Conservation (phyloP, 2,113 vertebrate genomes). For the Eretmochelys imbricata region DNA sequence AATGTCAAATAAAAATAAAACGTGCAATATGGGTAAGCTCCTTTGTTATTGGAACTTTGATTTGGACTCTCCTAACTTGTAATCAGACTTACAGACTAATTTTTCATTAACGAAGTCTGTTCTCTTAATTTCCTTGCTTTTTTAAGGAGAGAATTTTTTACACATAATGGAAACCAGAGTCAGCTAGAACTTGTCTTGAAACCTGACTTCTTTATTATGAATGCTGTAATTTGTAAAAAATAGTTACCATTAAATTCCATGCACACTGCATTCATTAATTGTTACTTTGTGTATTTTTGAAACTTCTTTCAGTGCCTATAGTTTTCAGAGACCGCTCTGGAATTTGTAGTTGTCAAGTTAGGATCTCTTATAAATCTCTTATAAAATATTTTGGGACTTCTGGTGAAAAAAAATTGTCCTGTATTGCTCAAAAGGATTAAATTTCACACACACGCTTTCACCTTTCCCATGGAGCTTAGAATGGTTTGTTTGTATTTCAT, state of each 20-base stretch:
- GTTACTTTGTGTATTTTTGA: not conserved
- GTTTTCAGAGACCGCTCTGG: not conserved
- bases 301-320: not conserved
- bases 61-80: not conserved
- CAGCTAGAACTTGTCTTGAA: not conserved
- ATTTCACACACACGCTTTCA: not conserved
- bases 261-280: not conserved
- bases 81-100: not conserved
- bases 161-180: not conserved
- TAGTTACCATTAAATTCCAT: not conserved
- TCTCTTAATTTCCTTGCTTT: not conserved
- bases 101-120: not conserved
- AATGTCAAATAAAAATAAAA: not conserved
- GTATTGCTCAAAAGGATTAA: not conserved
- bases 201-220: not conserved
- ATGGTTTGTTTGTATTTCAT: rapidly evolving
- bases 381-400: not conserved
- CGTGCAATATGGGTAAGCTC: not conserved
- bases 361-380: not conserved
- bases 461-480: not conserved
- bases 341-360: not conserved
- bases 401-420: not conserved
- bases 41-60: not conserved
- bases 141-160: not conserved
- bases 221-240: not conserved